Base-by-base conservation (phyloP, 2,888 invertebrate species). In the Hermodice carunculata region DNA sequence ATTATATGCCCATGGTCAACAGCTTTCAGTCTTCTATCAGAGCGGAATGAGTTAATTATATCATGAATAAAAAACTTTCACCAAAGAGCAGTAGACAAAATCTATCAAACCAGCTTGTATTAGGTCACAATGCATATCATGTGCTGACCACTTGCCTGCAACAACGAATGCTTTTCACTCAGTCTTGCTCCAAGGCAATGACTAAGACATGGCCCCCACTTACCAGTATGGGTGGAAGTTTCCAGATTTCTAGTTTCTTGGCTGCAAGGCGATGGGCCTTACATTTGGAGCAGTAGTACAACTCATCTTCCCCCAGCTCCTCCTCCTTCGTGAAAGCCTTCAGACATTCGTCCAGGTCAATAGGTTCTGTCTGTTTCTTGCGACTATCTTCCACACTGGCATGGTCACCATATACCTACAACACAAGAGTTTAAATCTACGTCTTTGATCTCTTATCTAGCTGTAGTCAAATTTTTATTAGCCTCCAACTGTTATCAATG, bases 171-270 rank as follows among this genome's bases (percentile, higher is more conserved):
- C n/a, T n/a, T n/a, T n/a, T n/a, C n/a, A n/a, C n/a, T n/a, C n/a
- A n/a, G n/a, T n/a, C n/a, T n/a, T n/a, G n/a, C n/a, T n/a, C n/a
- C n/a, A n/a, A n/a, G n/a, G n/a, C n/a, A n/a, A n/a, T n/a, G n/a
- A n/a, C n/a, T n/a, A n/a, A n/a, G n/a, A n/a, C n/a, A n/a, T n/a
- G n/a, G n/a, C n/a, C n/a, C n/a, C n/a, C n/a, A 71, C 82, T 76
- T 60, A 95, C 94, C 85, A 96, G 87, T 76, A 96, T 91, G 14
- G 95, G 95, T 63, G 96, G 96, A 75, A 95, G 87, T 75, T 93
- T 89, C 95, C 96, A 96, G 58, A 96, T 93, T 86, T 95, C 94
- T 81, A 96, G 88, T 84, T 94, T 94, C 87, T 96, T 96, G 73
- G 92, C 92, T 61, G 96, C 95, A 60, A 93, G 91, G 82, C 94